Conservation (phyloP, 2,797 vertebrate species). For the Sebastes alutus region DNA sequence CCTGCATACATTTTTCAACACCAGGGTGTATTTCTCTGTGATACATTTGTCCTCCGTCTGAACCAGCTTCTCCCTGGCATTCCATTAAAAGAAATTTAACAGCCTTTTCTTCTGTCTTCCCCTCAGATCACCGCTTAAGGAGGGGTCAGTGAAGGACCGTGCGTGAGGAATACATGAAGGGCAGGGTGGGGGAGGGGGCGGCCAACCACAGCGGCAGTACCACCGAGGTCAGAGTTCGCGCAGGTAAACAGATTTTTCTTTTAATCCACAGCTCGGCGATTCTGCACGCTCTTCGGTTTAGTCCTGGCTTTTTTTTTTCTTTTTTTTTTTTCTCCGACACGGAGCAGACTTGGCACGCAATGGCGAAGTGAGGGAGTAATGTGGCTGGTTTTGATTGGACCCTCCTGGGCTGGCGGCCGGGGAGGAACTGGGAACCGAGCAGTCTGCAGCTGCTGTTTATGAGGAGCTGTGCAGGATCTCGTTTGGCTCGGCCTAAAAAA, state of each 20-base stretch:
- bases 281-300: conserved; percentile 10
- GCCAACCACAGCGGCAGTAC: conserved; percentile 55
- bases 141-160: conserved; percentile 61
- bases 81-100: conserved; percentile 72
- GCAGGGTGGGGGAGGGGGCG: conserved; percentile 75
- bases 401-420: conserved; percentile 61
- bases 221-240: conserved; percentile 69
- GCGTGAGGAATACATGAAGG: conserved; percentile 84
- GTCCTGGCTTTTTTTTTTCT: not conserved
- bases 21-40: conserved; percentile 48
- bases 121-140: conserved; percentile 69
- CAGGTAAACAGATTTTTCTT: conserved; percentile 73
- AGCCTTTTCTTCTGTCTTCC: conserved; percentile 54
- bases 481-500: conserved; percentile 57
- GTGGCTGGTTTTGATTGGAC: conserved; percentile 75
- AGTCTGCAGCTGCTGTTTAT: conserved; percentile 82
- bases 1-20: conserved; percentile 69
- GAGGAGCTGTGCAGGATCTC: conserved; percentile 67
- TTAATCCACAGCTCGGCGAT: conserved; percentile 11
- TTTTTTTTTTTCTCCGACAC: not conserved
- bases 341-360: conserved; percentile 54
- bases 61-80: conserved; percentile 68
- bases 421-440: conserved; percentile 68
- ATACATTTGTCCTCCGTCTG: conserved; percentile 75
- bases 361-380: conserved; percentile 55